These are phyloP conservation scores for Tenthredo notha DNA, from an alignment of 2,888 invertebrate species.

Conservation along the genomic window DNA sequence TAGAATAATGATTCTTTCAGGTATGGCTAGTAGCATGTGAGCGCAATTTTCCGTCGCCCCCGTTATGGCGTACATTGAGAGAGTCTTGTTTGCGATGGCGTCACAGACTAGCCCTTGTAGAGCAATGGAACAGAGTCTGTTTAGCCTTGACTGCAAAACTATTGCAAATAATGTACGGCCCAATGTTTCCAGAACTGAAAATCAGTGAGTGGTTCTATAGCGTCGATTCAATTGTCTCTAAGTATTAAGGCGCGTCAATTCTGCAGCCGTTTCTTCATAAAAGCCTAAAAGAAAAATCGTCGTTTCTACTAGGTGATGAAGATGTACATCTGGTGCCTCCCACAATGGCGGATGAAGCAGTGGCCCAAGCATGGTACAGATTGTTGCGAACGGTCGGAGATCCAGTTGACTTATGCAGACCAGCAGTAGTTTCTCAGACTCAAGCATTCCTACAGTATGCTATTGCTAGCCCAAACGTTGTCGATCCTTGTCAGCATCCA, in stretches of 20 bases:
- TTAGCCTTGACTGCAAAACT: constrained; percentile 92
- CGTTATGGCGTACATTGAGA: constrained; percentile 96
- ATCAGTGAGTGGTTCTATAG: constrained; percentile 81
- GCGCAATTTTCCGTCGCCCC: constrained; percentile 95
- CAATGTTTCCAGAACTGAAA: constrained; percentile 89
- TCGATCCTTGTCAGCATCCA: constrained; percentile 95
- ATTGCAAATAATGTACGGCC: constrained; percentile 93
- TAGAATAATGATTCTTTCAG: constrained; percentile 65
- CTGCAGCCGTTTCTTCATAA: neutral
- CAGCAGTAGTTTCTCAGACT: constrained; percentile 87
- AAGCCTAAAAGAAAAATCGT: neutral
- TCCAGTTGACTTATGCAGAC: constrained; percentile 94
- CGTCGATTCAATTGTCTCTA: neutral
- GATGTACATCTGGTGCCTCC: constrained; percentile 90
- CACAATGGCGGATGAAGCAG: constrained; percentile 93
- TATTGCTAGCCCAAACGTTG: constrained; percentile 85
- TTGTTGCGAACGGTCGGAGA: constrained; percentile 96
- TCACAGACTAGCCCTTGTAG: constrained; percentile 94
- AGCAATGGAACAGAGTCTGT: constrained; percentile 97
- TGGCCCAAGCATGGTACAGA: constrained; percentile 97
- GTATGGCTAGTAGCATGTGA: constrained; percentile 88
- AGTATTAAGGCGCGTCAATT: neutral
- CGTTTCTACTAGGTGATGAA: constrained; percentile 86
- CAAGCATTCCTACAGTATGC: constrained; percentile 91
- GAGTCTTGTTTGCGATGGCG: constrained; percentile 97